Percentiles rank a stretch among this genome's conserved stretches.
These are phyloP conservation scores for Tor tambroides DNA, from an alignment of 2,113 vertebrate genomes.

Conservation along the genomic window DNA sequence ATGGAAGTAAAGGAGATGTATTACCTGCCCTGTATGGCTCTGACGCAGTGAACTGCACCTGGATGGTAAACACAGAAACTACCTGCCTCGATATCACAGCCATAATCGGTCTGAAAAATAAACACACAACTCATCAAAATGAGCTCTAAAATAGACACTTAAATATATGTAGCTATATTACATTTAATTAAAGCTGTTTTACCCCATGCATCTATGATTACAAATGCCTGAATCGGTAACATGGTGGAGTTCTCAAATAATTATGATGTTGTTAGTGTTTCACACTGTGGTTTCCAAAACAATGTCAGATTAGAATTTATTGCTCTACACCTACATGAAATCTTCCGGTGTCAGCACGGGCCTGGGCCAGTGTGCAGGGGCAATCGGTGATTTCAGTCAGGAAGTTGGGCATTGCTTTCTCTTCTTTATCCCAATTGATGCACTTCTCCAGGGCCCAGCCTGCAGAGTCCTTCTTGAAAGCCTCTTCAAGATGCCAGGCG, in stretches of 20 bases:
- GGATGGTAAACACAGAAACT: conserved; percentile 94
- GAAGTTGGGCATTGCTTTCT: conserved; percentile 83
- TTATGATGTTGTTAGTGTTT: background rate
- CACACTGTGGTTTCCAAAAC: background rate
- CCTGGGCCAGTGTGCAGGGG: conserved; percentile 93
- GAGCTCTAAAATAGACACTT: background rate
- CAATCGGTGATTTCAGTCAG: conserved; percentile 84
- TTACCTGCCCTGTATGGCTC: conserved; percentile 90
- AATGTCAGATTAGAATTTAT: background rate
- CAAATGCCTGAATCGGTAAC: too few relatives aligned
- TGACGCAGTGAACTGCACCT: conserved; percentile 89
- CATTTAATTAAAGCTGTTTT: background rate
- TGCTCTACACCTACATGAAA: conserved; percentile 85
- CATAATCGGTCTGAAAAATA: conserved; percentile 88
- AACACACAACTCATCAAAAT: background rate
- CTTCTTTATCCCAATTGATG: conserved; percentile 81
- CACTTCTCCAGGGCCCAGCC: conserved; percentile 87
- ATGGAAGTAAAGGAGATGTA: too few relatives aligned
- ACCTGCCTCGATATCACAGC: conserved; percentile 90
- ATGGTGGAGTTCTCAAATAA: background rate
- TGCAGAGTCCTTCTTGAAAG: conserved; percentile 79
- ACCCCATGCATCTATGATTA: background rate
- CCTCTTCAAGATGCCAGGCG: conserved; percentile 89
- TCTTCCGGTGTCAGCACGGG: conserved; percentile 88
- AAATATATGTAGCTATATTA: background rate